A percentile compares a stretch with the other conserved stretches of the same genome.
Evolutionary conservation across 2,797 vertebrate genomes (phyloP).

Genomic region (Tolypeutes matacus): DNA sequence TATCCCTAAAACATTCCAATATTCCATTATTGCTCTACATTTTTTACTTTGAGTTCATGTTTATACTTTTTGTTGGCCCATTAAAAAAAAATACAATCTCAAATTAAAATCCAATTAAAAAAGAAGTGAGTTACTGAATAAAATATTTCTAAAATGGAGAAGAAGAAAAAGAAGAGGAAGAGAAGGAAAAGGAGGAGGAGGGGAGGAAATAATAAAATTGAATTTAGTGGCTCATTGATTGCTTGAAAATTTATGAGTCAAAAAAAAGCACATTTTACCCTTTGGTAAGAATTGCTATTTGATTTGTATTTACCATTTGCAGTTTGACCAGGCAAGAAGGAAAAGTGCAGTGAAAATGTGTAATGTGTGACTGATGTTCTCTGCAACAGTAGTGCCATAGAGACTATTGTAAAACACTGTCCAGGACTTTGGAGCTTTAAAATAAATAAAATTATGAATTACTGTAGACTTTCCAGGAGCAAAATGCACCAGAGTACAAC

Average conservation of each 20-base stretch:
- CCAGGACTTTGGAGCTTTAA: conserved; percentile 63
- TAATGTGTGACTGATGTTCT: conserved; percentile 64
- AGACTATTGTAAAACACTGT: conserved; percentile 52
- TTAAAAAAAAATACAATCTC: background rate
- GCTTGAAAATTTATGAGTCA: background rate
- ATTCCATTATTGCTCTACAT: background rate
- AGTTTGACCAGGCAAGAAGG: background rate
- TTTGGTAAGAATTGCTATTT: background rate
- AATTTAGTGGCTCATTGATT: background rate
- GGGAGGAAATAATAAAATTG: background rate
- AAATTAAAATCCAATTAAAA: background rate
- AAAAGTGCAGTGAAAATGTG: conserved; percentile 3
- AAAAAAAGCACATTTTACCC: background rate
- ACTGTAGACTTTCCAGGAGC: conserved; percentile 76
- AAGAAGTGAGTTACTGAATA: background rate
- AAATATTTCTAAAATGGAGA: background rate
- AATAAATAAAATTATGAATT: conserved; percentile 74
- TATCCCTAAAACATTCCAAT: background rate
- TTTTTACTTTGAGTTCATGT: background rate
- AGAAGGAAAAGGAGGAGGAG: background rate
- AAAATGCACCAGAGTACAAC: conserved; percentile 71
- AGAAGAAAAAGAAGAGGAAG: background rate
- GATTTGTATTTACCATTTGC: background rate
- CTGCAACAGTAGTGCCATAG: conserved; percentile 19
- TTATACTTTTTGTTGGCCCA: background rate